These are phyloP conservation scores for Halocynthia roretzi DNA, from an alignment of 23 tunicate species.

Conservation along the genomic window DNA sequence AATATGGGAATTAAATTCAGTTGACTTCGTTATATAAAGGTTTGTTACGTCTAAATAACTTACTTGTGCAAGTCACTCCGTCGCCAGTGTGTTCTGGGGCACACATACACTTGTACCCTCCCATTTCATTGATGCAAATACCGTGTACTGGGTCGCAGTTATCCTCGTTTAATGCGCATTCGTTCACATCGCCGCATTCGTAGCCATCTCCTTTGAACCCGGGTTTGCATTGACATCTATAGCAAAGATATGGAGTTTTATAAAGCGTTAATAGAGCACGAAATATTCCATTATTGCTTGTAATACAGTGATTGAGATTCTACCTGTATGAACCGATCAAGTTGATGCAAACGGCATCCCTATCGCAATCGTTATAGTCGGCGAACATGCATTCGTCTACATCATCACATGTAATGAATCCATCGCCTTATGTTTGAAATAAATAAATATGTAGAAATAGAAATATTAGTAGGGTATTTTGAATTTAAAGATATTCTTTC, in stretches of 20 bases:
- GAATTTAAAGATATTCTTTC: too few species aligned
- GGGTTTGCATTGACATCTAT: slow-evolving; percentile 28
- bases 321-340: slow-evolving; percentile 51
- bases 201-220: slow-evolving; percentile 51
- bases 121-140: slow-evolving; percentile 34
- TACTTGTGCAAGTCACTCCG: slow-evolving; percentile 46
- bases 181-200: slow-evolving; percentile 47
- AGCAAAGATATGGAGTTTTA: background rate
- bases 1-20: too few species aligned
- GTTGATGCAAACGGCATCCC: slow-evolving; percentile 37
- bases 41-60: background rate
- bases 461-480: too few species aligned
- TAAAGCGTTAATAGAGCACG: background rate
- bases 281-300: too few species aligned
- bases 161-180: slow-evolving; percentile 22
- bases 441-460: too few species aligned
- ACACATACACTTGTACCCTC: slow-evolving; percentile 38
- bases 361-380: slow-evolving; percentile 23
- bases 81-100: slow-evolving; percentile 37
- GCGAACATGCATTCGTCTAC: slow-evolving; percentile 30
- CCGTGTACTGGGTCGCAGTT: slow-evolving; percentile 26
- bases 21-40: too few species aligned
- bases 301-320: too few species aligned
- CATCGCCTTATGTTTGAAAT: slow-evolving; percentile 29
- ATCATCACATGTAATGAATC: slow-evolving; percentile 33